Base-by-base conservation (phyloP, 2,888 invertebrate genomes). In the Emmelina monodactyla region DNA sequence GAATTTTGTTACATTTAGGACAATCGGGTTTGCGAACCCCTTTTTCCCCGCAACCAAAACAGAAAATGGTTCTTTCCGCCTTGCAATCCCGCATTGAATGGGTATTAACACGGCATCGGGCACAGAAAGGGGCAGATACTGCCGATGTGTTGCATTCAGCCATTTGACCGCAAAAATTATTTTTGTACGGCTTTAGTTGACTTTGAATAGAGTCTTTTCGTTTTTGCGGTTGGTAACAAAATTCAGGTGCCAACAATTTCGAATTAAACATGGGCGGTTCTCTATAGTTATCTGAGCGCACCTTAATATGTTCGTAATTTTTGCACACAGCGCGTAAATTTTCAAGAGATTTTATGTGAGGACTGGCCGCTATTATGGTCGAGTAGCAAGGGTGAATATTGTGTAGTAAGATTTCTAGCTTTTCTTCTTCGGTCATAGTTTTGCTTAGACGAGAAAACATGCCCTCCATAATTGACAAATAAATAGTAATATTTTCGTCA, bases 321-420 rank as follows among this genome's bases (percentile, higher is more conserved):
- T 25, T 22, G 28, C 45, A 45, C 1, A 40, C 1, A 10, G 13
- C 19, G 2, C 37, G 12, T 3, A 45, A 22, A 1, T 31, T n/a
- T 10, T 45, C 37, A 5, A 43, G 37, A 12, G 22, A 3, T n/a
- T 9, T 35, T n/a, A 43, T 35, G 1, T 32, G 16, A 2, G 43
- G 6, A 2, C 14, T 13, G 22, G 38, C 34, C 7, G 41, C 39
- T 14, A 43, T 13, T 1, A 28, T 35, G 7, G 14, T 37, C 2
- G 39, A 28, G 9, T 45, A 41, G 11, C 39, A 41, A 3, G 45
- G 45, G 2, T 40, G 16, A 10, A 45, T 43, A 34, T 45, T 44
- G 28, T 42, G 40, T 1, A 44, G 14, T 2, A 39, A 9, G 11
- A 37, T 40, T 15, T 41, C 34, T 6, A 38, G 14, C 14, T 32